These are phyloP conservation scores for Chascanopsetta lugubris DNA, from an alignment of 2,113 vertebrate species.

Conservation along the genomic window DNA sequence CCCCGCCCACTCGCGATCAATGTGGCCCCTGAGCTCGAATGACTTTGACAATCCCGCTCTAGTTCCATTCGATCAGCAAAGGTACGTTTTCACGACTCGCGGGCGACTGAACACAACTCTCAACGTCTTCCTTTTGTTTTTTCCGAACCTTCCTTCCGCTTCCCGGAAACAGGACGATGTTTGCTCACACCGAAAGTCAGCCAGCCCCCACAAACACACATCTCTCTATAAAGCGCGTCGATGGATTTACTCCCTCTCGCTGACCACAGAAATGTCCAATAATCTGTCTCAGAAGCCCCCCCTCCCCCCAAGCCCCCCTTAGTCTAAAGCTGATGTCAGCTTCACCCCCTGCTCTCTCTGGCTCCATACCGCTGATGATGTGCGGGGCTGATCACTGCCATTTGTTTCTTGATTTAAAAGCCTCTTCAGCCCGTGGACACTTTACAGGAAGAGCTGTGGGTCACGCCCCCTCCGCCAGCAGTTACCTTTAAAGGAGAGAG, in stretches of 20 bases:
- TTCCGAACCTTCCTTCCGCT: conserved; percentile 17
- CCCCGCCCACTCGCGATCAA: too few species aligned
- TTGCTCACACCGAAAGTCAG: conserved; percentile 37
- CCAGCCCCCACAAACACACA: conserved; percentile 34
- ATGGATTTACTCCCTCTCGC: conserved; percentile 66
- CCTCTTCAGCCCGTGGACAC: conserved; percentile 53
- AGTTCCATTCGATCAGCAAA: conserved; percentile 33
- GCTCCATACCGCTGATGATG: conserved; percentile 44
- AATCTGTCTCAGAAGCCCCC: conserved; percentile 68
- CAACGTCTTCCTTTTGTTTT: conserved; percentile 22
- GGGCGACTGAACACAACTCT: conserved; percentile 35
- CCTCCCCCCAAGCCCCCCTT: neutral
- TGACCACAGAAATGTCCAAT: conserved; percentile 67
- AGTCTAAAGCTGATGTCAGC: conserved; percentile 49
- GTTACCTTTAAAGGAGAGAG: conserved; percentile 73
- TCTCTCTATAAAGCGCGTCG: conserved; percentile 58
- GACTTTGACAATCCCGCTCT: too few species aligned
- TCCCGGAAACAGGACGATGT: conserved; percentile 26
- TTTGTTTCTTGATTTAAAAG: conserved; percentile 76
- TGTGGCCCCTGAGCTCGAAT: too few species aligned
- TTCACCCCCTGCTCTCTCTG: neutral
- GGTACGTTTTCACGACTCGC: conserved; percentile 34
- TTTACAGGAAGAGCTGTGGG: conserved; percentile 69
- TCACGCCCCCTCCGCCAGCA: conserved; percentile 47
- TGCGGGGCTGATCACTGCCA: conserved; percentile 60